phyloP scores from a whole-genome alignment of 1,140 invertebrate genomes.

The Drosophila lowei region DNA sequence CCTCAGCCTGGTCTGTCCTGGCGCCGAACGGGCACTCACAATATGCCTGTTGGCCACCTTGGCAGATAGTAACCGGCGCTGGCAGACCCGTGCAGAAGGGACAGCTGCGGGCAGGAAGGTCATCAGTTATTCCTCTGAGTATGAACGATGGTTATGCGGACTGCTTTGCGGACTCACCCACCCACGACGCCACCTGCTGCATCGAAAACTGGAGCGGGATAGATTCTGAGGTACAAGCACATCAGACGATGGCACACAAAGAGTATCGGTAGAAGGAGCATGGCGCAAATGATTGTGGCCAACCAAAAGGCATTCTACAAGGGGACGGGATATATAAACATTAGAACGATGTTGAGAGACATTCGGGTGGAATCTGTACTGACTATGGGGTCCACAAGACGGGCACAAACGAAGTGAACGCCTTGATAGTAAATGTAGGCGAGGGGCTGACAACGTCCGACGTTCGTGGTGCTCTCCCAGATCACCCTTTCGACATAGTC shows the following conservation, averaged over 20 bases:
- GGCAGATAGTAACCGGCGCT: no score
- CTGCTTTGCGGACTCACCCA: constrained; percentile 41
- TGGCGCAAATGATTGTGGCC: constrained; percentile 90
- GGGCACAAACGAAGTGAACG: constrained; percentile 89
- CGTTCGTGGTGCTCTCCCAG: constrained; percentile 84
- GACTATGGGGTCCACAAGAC: constrained; percentile 91
- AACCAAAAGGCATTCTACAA: constrained; percentile 95
- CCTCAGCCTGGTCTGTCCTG: no score
- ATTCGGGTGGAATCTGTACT: constrained; percentile 80
- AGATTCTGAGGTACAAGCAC: constrained; percentile 92
- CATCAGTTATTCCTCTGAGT: no score
- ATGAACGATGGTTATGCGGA: no score
- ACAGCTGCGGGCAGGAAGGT: no score
- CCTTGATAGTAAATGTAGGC: constrained; percentile 90
- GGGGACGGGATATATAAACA: constrained; percentile 12
- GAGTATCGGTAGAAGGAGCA: constrained; percentile 92
- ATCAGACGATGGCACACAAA: constrained; percentile 91
- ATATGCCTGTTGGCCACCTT: no score
- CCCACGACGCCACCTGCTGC: constrained; percentile 90
- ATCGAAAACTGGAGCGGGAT: constrained; percentile 87
- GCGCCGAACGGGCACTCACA: no score
- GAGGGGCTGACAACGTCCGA: constrained; percentile 91
- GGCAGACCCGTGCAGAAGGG: no score
- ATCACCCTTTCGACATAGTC: constrained; percentile 87
- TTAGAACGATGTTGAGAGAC: no score